Evolutionary conservation across 2,797 vertebrate species (phyloP).

Genomic region (Labeo calbasu): DNA sequence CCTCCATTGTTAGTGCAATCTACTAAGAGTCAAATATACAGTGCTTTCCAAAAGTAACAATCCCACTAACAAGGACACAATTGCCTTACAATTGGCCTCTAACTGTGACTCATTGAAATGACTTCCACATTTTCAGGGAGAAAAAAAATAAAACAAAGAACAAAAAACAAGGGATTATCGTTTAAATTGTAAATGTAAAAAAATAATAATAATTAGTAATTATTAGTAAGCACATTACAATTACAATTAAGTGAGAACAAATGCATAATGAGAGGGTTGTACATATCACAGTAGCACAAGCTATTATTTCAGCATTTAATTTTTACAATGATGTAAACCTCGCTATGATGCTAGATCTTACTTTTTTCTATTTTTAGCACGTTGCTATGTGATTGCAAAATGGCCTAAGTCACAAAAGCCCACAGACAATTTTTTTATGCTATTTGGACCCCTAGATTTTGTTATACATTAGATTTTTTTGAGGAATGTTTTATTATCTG

Average conservation of each 20-base stretch:
- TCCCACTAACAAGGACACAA: slow-evolving; percentile 4
- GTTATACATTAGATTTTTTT: neutral
- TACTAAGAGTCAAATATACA: slow-evolving; percentile 5
- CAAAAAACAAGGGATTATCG: neutral
- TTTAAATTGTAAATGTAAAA: neutral
- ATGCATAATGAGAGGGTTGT: neutral
- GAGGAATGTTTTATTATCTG: neutral
- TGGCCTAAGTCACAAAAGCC: neutral
- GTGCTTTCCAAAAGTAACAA: slow-evolving; percentile 21
- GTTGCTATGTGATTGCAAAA: neutral
- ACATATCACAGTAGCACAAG: neutral
- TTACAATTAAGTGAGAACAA: neutral
- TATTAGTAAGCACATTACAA: too few species aligned
- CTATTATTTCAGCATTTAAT: neutral
- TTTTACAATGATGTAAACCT: neutral
- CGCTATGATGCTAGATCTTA: too few species aligned
- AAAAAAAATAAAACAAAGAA: neutral
- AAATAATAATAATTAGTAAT: neutral
- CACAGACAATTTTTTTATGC: neutral
- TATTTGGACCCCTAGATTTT: neutral
- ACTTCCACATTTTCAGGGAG: neutral
- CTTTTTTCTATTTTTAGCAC: neutral
- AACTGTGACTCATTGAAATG: slow-evolving; percentile 2
- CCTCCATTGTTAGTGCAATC: slow-evolving; percentile 12
- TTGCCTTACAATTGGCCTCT: neutral